Evolutionary conservation across 2,888 invertebrate species (phyloP).

Genomic region (Watsonalla binaria): DNA sequence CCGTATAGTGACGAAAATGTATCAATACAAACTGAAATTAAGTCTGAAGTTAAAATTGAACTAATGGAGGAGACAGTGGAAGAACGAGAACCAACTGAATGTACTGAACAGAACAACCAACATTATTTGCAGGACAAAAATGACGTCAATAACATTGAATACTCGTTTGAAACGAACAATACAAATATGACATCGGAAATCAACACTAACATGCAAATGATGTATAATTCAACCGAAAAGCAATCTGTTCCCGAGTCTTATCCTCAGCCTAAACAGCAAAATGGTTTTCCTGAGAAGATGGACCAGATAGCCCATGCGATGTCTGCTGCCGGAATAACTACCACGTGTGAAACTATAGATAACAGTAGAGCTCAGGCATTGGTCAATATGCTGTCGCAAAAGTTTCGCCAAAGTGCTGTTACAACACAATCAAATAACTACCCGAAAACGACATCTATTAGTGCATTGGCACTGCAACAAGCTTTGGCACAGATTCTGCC

Average conservation of each 20-base stretch:
- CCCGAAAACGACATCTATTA: constrained; percentile 59
- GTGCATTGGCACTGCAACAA: constrained; percentile 67
- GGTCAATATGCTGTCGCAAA: constrained; percentile 75
- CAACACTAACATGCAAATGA: constrained; percentile 21
- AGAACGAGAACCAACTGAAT: constrained; percentile 35
- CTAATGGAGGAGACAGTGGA: constrained; percentile 48
- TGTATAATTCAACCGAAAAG: constrained; percentile 25
- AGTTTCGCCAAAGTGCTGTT: constrained; percentile 52
- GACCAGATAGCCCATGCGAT: constrained; percentile 71
- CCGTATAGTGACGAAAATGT: constrained; percentile 36
- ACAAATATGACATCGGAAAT: constrained; percentile 15
- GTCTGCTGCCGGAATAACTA: constrained; percentile 67
- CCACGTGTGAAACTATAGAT: constrained; percentile 35
- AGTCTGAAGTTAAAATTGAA: constrained; percentile 47
- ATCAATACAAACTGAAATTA: constrained; percentile 46
- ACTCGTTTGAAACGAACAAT: constrained; percentile 26
- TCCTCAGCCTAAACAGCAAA: constrained; percentile 30
- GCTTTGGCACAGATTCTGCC: constrained; percentile 71
- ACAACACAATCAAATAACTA: constrained; percentile 41
- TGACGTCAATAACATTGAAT: constrained; percentile 28
- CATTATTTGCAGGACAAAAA: constrained; percentile 18
- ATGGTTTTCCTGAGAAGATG: constrained; percentile 45
- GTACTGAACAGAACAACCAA: constrained; percentile 19
- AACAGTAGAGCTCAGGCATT: constrained; percentile 54
- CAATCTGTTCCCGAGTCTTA: constrained; percentile 17